phyloP scores from a whole-genome alignment of 2,113 vertebrate species.

The Planiliza haematocheilus region DNA sequence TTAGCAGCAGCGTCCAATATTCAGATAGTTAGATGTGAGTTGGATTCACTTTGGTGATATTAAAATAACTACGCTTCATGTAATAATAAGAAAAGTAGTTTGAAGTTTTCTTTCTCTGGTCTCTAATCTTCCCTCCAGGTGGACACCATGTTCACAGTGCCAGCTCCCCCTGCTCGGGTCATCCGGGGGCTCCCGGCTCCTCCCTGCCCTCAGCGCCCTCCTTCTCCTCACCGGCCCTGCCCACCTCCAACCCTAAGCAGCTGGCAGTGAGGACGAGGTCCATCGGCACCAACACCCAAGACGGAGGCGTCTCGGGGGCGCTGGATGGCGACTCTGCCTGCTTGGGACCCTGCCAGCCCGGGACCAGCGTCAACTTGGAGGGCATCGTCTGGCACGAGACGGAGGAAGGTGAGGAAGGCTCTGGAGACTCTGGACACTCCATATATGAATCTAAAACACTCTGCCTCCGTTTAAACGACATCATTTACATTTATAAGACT shows the following conservation, averaged over 20 bases:
- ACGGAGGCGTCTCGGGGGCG: slow-evolving; percentile 66
- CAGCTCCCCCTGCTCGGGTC: slow-evolving; percentile 88
- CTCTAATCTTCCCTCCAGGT: slow-evolving; percentile 83
- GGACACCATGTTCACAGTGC: slow-evolving; percentile 94
- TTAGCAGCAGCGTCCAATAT: slow-evolving; percentile 17
- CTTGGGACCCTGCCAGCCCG: slow-evolving; percentile 94
- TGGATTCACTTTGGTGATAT: slow-evolving; percentile 15
- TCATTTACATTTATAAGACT: too few species aligned
- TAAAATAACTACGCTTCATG: neutral
- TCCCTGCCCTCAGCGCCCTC: slow-evolving; percentile 86
- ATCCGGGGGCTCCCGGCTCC: slow-evolving; percentile 86
- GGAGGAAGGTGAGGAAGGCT: slow-evolving; percentile 89
- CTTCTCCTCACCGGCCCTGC: slow-evolving; percentile 89
- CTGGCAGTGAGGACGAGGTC: slow-evolving; percentile 93
- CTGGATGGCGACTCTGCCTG: slow-evolving; percentile 85
- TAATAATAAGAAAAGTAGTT: too few species aligned
- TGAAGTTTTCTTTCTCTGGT: too few species aligned
- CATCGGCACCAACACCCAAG: slow-evolving; percentile 94
- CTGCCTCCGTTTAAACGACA: too few species aligned
- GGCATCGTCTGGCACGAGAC: slow-evolving; percentile 99
- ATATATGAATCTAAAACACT: too few species aligned
- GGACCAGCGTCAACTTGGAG: slow-evolving; percentile 97
- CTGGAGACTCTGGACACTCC: neutral
- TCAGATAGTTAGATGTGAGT: slow-evolving; percentile 25
- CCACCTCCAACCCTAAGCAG: slow-evolving; percentile 88